Evolutionary conservation across 2,113 vertebrate species (phyloP), one percentile per base, ranked within the genome.

Genomic region (Apistogramma diplotaenia): DNA sequence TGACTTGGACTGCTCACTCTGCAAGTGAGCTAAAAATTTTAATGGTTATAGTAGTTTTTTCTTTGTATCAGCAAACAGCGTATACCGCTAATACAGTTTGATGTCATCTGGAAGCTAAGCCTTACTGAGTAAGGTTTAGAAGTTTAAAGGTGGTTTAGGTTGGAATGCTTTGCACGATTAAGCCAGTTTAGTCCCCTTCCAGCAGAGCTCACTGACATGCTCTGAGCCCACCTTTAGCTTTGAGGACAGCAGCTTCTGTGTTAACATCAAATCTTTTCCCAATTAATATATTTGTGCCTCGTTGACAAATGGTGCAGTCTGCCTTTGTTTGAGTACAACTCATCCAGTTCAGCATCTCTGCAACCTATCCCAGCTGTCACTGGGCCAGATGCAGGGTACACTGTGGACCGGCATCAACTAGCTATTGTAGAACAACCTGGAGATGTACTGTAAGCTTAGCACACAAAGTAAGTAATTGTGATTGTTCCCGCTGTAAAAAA

Each of bases 351-450:
- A 51, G 43, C n/a, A n/a, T n/a, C n/a, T n/a, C 43, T 70, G 43
- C 43, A 51, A 31, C 25, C 43, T 70, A n/a, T 70, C 25, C 65
- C 25, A 0, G 18, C 65, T 70, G 43, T 51, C 25, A 31, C 9
- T 51, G 65, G 65, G 37, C 16, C 29, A 70, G 6, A 70, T n/a
- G 43, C 43, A 51, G 65, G 65, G 65, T 70, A 25, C 49, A n/a
- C 65, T 25, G 43, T 70, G 43, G 4, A 51, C 43, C 12, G 29
- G 62, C 40, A 51, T 70, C 65, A 70, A 6, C 25, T 70, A 51
- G 25, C 43, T 16, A 31, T 49, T 51, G 43, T 31, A 51, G 18
- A 25, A 51, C 25, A 5, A 43, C 18, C 43, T 19, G 25, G 16
- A 67, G 37, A 46, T 46, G 61, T n/a, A n/a, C n/a, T n/a, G n/a